These are phyloP conservation scores for Rousettus madagascariensis DNA, from an alignment of 2,797 vertebrate species.

Conservation along the genomic window DNA sequence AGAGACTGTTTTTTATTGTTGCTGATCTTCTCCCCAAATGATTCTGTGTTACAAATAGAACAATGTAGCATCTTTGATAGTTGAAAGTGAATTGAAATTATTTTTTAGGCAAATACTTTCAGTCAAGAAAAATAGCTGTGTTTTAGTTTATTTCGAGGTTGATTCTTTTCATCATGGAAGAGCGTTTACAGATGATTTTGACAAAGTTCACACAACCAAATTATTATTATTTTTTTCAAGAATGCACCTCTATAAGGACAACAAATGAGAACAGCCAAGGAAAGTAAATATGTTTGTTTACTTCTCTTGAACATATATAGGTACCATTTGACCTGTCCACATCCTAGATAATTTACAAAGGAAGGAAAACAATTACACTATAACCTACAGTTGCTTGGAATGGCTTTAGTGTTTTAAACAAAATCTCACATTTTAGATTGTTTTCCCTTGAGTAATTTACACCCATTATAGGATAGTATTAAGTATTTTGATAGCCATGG, in stretches of 20 bases:
- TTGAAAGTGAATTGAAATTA: slow-evolving; percentile 59
- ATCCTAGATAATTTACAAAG: neutral
- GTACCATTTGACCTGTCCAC: neutral
- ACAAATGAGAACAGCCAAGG: slow-evolving; percentile 35
- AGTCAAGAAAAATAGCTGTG: slow-evolving; percentile 61
- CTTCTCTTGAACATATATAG: neutral
- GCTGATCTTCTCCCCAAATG: neutral
- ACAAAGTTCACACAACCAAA: slow-evolving; percentile 43
- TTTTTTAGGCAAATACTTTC: slow-evolving; percentile 48
- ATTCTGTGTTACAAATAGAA: slow-evolving; percentile 51
- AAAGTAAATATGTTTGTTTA: slow-evolving; percentile 55
- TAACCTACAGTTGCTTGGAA: neutral
- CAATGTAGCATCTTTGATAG: slow-evolving; percentile 27
- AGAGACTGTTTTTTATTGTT: slow-evolving; percentile 42
- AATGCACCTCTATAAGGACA: slow-evolving; percentile 26
- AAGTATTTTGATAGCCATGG: neutral
- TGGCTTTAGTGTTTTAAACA: slow-evolving; percentile 4
- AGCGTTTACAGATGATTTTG: slow-evolving; percentile 66
- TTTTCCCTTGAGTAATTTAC: neutral
- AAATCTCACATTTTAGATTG: neutral
- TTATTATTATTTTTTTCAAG: slow-evolving; percentile 58
- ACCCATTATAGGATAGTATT: neutral
- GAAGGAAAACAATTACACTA: neutral
- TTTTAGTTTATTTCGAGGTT: slow-evolving; percentile 65
- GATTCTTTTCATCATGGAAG: slow-evolving; percentile 57